phyloP scores from a whole-genome alignment of 2,113 vertebrate species.

The Indicator indicator region DNA sequence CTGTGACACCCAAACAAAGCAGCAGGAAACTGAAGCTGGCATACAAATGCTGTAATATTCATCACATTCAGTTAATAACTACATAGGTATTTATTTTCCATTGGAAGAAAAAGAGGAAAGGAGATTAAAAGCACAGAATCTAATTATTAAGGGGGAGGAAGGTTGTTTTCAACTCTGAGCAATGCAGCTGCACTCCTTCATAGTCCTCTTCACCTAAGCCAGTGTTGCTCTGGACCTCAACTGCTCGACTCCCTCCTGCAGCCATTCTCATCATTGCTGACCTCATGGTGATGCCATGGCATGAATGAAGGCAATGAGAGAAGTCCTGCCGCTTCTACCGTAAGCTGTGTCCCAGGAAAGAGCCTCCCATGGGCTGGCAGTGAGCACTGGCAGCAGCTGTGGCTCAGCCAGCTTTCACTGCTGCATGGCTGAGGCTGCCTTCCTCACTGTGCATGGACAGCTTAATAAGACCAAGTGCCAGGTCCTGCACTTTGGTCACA shows the following conservation, averaged over 20 bases:
- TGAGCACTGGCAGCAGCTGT: background rate
- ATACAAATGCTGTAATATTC: slow-evolving; percentile 39
- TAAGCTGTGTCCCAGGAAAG: background rate
- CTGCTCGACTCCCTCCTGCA: background rate
- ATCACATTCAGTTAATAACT: background rate
- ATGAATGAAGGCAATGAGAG: background rate
- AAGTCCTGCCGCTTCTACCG: background rate
- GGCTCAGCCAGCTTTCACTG: background rate
- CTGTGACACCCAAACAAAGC: slow-evolving; percentile 71
- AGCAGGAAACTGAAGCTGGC: slow-evolving; percentile 36
- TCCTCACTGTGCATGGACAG: accelerated
- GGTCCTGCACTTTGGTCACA: no score
- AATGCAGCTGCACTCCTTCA: background rate
- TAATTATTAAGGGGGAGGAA: background rate
- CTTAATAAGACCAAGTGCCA: no score
- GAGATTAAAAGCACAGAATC: background rate
- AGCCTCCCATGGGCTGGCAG: background rate
- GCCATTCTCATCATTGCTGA: background rate
- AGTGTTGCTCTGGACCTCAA: accelerated
- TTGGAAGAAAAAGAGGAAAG: background rate
- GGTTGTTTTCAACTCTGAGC: background rate
- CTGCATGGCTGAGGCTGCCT: background rate
- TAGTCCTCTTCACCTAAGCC: background rate
- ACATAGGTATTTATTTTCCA: background rate
- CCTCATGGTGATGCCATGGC: accelerated